These are phyloP conservation scores for honey bee (Apis mellifera) DNA, from an alignment of 1,140 invertebrate genomes.

Conservation along the genomic window Amel_HAv3.1 CM009931.2:23197001-23197500, in stretches of 20 bases:
- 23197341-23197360: background rate
- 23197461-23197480: background rate
- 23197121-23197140: background rate
- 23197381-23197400: background rate
- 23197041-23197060: too few species aligned
- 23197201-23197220: background rate
- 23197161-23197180: background rate
- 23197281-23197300: too few species aligned
- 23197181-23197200: too few species aligned
- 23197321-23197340: background rate
- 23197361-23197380: background rate
- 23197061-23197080: too few species aligned
- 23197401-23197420: background rate
- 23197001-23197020: slow-evolving; percentile 81
- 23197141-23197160: background rate
- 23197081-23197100: background rate
- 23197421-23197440: background rate
- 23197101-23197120: background rate
- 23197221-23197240: background rate
- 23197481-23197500: background rate
- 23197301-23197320: background rate
- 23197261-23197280: background rate
- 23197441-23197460: background rate
- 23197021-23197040: slow-evolving; percentile 90
- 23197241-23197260: background rate